A percentile compares a stretch with the other conserved stretches of the same genome.
Conservation (phyloP, 2,888 invertebrate species). For the Petrophora chlorosata region DNA sequence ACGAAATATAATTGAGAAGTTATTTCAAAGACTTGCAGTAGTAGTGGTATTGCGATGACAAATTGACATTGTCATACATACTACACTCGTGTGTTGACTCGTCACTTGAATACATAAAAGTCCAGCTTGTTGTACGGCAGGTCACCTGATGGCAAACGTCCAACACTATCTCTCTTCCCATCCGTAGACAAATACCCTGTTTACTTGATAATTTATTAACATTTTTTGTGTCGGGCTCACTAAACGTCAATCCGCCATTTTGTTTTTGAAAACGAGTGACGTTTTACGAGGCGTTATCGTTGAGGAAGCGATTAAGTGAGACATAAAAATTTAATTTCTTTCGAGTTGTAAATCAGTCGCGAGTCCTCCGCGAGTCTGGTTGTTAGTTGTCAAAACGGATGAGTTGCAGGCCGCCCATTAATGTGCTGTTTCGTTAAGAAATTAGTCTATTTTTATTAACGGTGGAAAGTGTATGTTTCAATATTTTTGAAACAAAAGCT, state of each 20-base stretch:
- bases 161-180: constrained; percentile 12
- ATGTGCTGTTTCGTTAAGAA: constrained; percentile 5
- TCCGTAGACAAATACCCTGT: constrained; percentile 29
- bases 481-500: not conserved
- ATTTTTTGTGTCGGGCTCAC: constrained; percentile 30
- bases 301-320: constrained; percentile 42
- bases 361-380: constrained; percentile 26
- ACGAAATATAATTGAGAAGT: no score
- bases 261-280: constrained; percentile 35
- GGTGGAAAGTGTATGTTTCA: not conserved
- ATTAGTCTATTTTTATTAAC: constrained; percentile 8
- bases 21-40: no score
- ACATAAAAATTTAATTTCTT: constrained; percentile 44
- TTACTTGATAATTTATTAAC: constrained; percentile 34
- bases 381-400: constrained; percentile 37
- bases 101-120: not conserved
- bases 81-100: not conserved
- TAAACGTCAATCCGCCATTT: constrained; percentile 40
- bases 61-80: no score
- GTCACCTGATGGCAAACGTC: constrained; percentile 22
- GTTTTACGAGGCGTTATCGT: constrained; percentile 42
- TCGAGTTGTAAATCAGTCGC: constrained; percentile 39
- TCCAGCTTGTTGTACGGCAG: constrained; percentile 10
- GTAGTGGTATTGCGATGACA: no score
- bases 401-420: constrained; percentile 30